Evolutionary conservation across 2,797 vertebrate species (phyloP), one percentile per base, ranked within the genome.

Genomic region (Thunnus albacares): DNA sequence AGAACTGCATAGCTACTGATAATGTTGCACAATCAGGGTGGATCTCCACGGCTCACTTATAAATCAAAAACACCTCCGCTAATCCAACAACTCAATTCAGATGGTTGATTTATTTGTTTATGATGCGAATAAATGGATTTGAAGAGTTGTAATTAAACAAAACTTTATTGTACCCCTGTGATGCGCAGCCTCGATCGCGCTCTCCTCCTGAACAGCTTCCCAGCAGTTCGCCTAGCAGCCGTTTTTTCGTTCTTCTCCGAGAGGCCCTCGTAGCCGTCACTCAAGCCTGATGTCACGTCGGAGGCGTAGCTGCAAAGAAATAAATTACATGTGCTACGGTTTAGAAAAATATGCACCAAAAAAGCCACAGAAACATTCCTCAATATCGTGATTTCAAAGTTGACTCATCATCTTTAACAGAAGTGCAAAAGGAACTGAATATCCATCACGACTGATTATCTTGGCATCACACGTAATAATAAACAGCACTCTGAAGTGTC

Each of bases 181-280:
- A 99, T 97, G 59, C 97, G 96, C 20, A 99, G 96, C 71, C 97
- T 94, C 3, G 98, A 98, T 30, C 97, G 96, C 3, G 96, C 96
- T 86, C 97, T 95, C 70, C 97, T 97, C 78, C 97, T 95, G 89
- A 97, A 94, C 74, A 96, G 95, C 90, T 97, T 99, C 20, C 93
- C 95, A 0, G 78, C 95, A 0, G 86, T 92, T 18, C 91, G 89
- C 82, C 96, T 97, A 53, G 87, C 92, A 0, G 94, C 92, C 4
- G 93, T 81, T 61, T 95, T 96, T 33, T 90, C 11, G 24, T 67
- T 90, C 73, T 92, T 94, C 90, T 98, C 97, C 0, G 96, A 88
- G 47, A 95, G 92, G 71, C 97, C 97, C 90, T 99, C 98, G 0
- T 93, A 96, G 70, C 97, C 95, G 0, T 99, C 97, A 0, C 98